Evolutionary conservation across 2,797 vertebrate species (phyloP).

Genomic region (Parambassis ranga): DNA sequence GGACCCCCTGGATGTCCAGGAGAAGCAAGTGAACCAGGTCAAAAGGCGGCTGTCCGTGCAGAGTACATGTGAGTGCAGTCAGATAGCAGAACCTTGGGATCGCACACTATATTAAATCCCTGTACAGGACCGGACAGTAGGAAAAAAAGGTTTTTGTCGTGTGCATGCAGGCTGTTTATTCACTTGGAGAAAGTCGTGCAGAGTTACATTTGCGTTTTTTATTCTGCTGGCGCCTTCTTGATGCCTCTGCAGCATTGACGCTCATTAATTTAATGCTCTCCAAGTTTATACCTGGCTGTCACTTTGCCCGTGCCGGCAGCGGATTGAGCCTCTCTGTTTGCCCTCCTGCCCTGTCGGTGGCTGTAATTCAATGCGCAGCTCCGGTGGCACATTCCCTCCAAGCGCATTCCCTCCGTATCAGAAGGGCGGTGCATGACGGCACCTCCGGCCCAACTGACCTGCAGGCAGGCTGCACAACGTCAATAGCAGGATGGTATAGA

Average conservation of each 20-base stretch:
- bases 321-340: constrained; percentile 9
- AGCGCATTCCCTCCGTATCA: constrained; percentile 66
- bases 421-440: not conserved
- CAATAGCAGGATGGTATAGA: not conserved
- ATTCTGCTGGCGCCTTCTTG: too few species aligned
- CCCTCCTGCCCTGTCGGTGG: constrained; percentile 65
- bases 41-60: constrained; percentile 89
- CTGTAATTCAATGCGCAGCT: constrained; percentile 74
- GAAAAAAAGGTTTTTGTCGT: too few species aligned
- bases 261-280: too few species aligned
- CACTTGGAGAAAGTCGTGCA: too few species aligned
- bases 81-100: too few species aligned
- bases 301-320: not conserved
- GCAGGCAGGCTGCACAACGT: constrained; percentile 11
- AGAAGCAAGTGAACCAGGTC: constrained; percentile 69
- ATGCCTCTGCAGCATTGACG: too few species aligned
- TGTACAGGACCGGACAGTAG: too few species aligned
- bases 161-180: too few species aligned
- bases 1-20: constrained; percentile 81
- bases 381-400: constrained; percentile 70
- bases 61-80: constrained; percentile 84
- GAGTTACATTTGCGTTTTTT: too few species aligned
- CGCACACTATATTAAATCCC: too few species aligned
- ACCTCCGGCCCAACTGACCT: constrained; percentile 18
- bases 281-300: too few species aligned